phyloP scores from a whole-genome alignment of 2,113 vertebrate genomes.

The Neomonachus schauinslandi region DNA sequence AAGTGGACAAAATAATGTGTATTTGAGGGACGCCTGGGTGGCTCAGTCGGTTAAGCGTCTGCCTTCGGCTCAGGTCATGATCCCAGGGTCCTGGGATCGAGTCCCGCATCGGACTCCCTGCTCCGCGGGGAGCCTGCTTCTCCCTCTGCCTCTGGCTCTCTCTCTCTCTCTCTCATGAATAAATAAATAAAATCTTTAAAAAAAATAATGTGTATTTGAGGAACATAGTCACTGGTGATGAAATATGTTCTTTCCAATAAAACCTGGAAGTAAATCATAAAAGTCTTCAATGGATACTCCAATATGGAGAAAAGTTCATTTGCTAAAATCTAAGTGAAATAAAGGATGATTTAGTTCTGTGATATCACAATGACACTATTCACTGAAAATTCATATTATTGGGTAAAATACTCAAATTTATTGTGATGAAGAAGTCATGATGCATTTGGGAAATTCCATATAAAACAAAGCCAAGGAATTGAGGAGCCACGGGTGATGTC shows the following conservation, averaged over 20 bases:
- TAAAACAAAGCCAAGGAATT: neutral
- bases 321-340: conserved; percentile 46
- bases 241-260: conserved; percentile 31
- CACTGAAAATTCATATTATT: neutral
- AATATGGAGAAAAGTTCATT: conserved; percentile 7
- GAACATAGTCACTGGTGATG: conserved; percentile 4
- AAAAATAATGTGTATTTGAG: conserved; percentile 13
- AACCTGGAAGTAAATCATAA: conserved; percentile 38
- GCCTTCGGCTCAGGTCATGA: too few relatives aligned
- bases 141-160: too few relatives aligned
- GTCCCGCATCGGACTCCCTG: too few relatives aligned
- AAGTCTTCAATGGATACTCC: conserved; percentile 8
- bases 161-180: too few relatives aligned
- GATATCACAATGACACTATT: neutral
- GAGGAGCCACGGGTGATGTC: neutral
- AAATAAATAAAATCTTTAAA: too few relatives aligned
- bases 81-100: too few relatives aligned
- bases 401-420: conserved; percentile 17
- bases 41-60: too few relatives aligned
- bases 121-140: too few relatives aligned
- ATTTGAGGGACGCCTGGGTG: neutral
- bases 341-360: conserved; percentile 35
- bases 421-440: neutral
- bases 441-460: neutral
- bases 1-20: conserved; percentile 36